These are phyloP conservation scores for Stigmatopora argus DNA, from an alignment of 2,113 vertebrate species.

Conservation along the genomic window DNA sequence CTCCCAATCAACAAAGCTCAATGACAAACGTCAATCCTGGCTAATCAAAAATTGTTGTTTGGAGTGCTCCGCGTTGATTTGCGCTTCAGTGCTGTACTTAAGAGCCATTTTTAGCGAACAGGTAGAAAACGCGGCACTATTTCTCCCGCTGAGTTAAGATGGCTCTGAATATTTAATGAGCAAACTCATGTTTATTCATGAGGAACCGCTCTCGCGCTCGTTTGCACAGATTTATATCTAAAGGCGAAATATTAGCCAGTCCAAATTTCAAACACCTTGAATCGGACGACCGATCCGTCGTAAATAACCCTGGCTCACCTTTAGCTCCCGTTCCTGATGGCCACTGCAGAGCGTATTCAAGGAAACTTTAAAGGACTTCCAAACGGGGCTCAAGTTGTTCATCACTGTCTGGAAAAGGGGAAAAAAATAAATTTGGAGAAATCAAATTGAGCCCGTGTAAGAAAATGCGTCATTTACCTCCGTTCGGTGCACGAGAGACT, in stretches of 20 bases:
- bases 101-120: no score
- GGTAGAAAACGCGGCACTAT: conserved; percentile 52
- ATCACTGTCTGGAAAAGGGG: conserved; percentile 81
- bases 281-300: no score
- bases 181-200: conserved; percentile 67
- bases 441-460: no score
- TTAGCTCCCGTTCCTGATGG: conserved; percentile 76
- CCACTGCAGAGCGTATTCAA: conserved; percentile 96
- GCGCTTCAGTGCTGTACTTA: conserved; percentile 12
- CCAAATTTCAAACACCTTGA: conserved; percentile 21
- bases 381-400: conserved; percentile 96
- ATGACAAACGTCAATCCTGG: conserved; percentile 43
- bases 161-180: conserved; percentile 68
- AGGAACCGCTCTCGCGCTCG: conserved; percentile 9
- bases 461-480: conserved; percentile 72
- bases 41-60: conserved; percentile 45
- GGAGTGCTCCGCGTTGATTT: conserved; percentile 29
- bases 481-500: conserved; percentile 94
- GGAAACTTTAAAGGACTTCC: conserved; percentile 98
- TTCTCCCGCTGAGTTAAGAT: conserved; percentile 66
- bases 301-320: conserved; percentile 52
- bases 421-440: background rate
- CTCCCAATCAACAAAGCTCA: conserved; percentile 25
- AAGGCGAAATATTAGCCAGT: conserved; percentile 44
- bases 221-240: conserved; percentile 18